Evolutionary conservation across 2,888 invertebrate species (phyloP).

Genomic region (Schizaphis graminum): DNA sequence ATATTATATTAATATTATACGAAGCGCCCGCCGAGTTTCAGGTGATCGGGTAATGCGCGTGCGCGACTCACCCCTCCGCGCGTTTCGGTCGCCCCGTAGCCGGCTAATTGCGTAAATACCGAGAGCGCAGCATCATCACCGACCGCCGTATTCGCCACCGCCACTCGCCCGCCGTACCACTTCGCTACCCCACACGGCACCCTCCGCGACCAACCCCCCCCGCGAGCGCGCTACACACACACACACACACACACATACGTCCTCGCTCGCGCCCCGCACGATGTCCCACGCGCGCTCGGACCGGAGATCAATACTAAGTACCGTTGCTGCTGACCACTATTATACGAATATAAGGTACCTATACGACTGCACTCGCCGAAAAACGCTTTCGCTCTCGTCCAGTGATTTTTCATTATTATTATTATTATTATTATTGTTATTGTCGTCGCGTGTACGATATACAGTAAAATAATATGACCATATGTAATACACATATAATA

Average conservation of each 20-base stretch:
- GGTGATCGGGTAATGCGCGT: constrained; percentile 37
- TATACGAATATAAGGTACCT: background rate
- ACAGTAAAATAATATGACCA: background rate
- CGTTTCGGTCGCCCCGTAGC: background rate
- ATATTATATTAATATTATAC: background rate
- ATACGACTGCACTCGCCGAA: background rate
- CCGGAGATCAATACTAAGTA: constrained; percentile 64
- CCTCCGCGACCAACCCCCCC: background rate
- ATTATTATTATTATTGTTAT: background rate
- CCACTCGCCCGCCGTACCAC: background rate
- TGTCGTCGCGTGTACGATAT: background rate
- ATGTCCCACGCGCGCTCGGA: background rate
- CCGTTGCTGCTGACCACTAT: constrained; percentile 56
- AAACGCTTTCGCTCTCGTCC: constrained; percentile 58
- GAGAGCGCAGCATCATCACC: constrained; percentile 55
- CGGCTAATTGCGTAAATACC: constrained; percentile 65
- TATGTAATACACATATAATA: background rate
- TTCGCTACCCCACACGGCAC: background rate
- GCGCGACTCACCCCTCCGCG: background rate
- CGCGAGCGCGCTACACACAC: background rate
- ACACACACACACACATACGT: background rate
- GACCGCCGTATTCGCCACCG: background rate
- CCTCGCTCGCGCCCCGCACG: background rate
- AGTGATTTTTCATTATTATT: constrained; percentile 19
- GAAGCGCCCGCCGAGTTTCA: background rate